A percentile compares a stretch with the other conserved stretches of the same genome.
Conservation (phyloP, 2,113 vertebrate genomes). For the Sturnira hondurensis region DNA sequence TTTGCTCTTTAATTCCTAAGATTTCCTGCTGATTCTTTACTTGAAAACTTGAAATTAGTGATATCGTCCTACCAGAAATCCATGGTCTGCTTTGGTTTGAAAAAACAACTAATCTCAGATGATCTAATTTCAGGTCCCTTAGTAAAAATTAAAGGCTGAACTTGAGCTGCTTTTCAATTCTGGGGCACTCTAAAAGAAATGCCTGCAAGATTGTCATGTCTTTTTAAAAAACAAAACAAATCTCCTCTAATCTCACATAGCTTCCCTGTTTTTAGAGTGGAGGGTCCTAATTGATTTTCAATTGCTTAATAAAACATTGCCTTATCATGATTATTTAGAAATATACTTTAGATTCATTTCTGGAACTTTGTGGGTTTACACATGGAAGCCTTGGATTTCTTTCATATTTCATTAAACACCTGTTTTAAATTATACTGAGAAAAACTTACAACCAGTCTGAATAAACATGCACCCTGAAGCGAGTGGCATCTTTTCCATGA, state of each 20-base stretch:
- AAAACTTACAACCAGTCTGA: not conserved
- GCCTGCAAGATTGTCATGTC: not conserved
- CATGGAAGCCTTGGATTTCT: not conserved
- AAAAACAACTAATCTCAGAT: not conserved
- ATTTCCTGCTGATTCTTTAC: not conserved
- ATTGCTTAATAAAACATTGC: not conserved
- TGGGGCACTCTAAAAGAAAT: not conserved
- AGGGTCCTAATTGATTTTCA: not conserved
- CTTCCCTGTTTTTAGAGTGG: not conserved
- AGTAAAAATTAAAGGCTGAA: slow-evolving; percentile 2
- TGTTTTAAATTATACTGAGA: slow-evolving; percentile 23
- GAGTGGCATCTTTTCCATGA: not conserved
- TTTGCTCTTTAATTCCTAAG: not conserved
- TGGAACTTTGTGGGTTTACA: not conserved
- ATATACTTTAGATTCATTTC: not conserved
- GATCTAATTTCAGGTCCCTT: not conserved
- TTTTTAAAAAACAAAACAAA: not conserved
- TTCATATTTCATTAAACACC: slow-evolving; percentile 19
- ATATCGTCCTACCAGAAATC: not conserved
- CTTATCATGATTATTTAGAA: slow-evolving; percentile 12
- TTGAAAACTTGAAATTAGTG: slow-evolving; percentile 11
- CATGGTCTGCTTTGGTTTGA: not conserved
- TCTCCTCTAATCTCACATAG: not conserved
- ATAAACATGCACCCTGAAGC: not conserved
- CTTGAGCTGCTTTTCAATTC: slow-evolving; percentile 7